Evolutionary conservation across 2,888 invertebrate species (phyloP), one percentile per base, ranked within the genome.

Genomic region (Lithophane semibrunnea): DNA sequence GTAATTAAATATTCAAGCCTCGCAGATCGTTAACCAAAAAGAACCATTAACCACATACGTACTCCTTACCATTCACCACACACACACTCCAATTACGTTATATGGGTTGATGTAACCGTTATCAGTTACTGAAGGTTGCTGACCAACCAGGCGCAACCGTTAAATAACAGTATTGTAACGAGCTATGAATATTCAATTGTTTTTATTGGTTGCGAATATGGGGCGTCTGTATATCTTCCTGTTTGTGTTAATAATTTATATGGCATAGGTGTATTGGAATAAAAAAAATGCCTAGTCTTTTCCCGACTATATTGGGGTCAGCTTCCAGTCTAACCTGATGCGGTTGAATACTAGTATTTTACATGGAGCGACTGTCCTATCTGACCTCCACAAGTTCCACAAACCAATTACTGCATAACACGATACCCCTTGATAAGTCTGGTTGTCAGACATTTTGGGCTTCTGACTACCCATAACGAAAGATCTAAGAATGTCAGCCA

Each of bases 81-180:
- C 70, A 44, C 70, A 24, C 63, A 65, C 29, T 74, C 84, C 66
- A 86, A 86, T 84, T 80, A 75, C 63, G 60, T 80, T 61, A 80
- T 80, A 80, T 80, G 63, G 86, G 85, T 85, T 77, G 63, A 71
- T 74, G 76, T 83, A 76, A 76, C 86, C 74, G 86, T 85, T 85
- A 86, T 66, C 73, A 64, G 21, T 18, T 0, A 42, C 58, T 44
- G 78, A 82, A 78, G 86, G 83, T 84, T 82, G 73, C 63, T 67
- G 70, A 18, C 82, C 73, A 77, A 67, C 67, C 73, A 64, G n/a
- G n/a, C 29, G 75, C 16, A n/a, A 76, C 84, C 66, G 83, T 83
- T 83, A 75, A 37, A 29, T 78, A 83, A 64, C 58, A 8, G 80
- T 84, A 60, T 0, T 29, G 44, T 64, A 60, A 79, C 56, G 44